Evolutionary conservation across 1,140 invertebrate species (phyloP).

Genomic region (Brachionus sp.): DNA sequence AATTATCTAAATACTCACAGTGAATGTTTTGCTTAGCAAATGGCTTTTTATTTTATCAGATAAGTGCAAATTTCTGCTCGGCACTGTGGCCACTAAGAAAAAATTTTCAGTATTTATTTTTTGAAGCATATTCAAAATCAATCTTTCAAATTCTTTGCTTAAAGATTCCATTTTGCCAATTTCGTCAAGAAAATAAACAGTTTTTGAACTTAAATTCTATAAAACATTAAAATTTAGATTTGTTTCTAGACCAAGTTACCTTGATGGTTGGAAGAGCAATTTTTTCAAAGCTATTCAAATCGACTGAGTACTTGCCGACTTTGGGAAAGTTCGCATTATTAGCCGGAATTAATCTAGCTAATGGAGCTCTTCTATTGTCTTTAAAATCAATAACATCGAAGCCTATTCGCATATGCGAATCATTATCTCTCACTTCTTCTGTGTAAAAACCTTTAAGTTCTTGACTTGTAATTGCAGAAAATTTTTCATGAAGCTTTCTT

Average conservation of each 20-base stretch:
- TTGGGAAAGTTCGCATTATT: neutral
- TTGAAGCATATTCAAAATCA: neutral
- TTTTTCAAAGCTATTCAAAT: conserved; percentile 22
- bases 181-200: conserved; percentile 26
- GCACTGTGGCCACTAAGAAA: conserved; percentile 18
- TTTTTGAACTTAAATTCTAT: neutral
- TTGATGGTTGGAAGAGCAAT: conserved; percentile 3
- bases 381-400: conserved; percentile 43
- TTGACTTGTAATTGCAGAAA: neutral
- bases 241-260: neutral
- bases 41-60: conserved; percentile 33
- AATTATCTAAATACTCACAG: neutral
- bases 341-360: neutral
- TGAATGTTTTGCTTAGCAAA: neutral
- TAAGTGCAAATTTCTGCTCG: neutral
- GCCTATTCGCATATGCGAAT: neutral
- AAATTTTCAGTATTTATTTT: conserved; percentile 20
- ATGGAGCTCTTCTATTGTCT: neutral
- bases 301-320: conserved; percentile 33
- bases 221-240: neutral
- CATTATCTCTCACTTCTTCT: conserved; percentile 25
- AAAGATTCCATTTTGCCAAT: conserved; percentile 40
- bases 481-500: neutral
- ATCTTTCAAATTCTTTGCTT: conserved; percentile 32
- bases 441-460: conserved; percentile 31